phyloP scores from a whole-genome alignment of 2,797 vertebrate genomes.

The Eremophila alpestris region DNA sequence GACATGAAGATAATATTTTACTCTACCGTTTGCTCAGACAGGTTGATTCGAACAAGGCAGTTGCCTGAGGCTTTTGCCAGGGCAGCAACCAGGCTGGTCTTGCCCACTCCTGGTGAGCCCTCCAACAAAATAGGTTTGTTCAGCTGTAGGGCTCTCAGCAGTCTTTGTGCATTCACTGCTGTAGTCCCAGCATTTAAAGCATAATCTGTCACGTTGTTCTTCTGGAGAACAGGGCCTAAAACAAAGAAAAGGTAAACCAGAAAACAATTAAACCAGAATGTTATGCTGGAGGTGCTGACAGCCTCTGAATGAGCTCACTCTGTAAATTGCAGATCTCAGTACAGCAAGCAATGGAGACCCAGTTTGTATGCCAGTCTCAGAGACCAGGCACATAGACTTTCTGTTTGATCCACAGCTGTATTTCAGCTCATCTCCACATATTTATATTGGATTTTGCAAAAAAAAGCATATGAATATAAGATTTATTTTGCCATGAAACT shows the following conservation, averaged over 20 bases:
- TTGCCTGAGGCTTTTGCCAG: slow-evolving; percentile 94
- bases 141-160: slow-evolving; percentile 90
- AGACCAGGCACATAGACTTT: not conserved
- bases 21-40: slow-evolving; percentile 95
- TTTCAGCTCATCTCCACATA: not conserved
- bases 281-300: not conserved
- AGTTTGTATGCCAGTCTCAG: not conserved
- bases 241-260: not conserved
- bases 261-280: not conserved
- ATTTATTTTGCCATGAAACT: not conserved
- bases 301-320: not conserved
- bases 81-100: slow-evolving; percentile 93
- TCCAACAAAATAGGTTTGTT: slow-evolving; percentile 92
- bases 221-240: slow-evolving; percentile 82
- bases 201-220: slow-evolving; percentile 81
- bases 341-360: not conserved
- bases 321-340: not conserved
- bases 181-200: slow-evolving; percentile 91
- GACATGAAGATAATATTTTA: not conserved
- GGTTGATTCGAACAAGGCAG: slow-evolving; percentile 92
- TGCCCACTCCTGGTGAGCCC: slow-evolving; percentile 96
- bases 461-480: rapidly evolving
- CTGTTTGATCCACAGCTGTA: not conserved
- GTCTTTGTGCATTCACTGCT: slow-evolving; percentile 90
- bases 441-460: not conserved